Conservation (phyloP, 2,888 invertebrate species). For the Parasteatoda lunata region DNA sequence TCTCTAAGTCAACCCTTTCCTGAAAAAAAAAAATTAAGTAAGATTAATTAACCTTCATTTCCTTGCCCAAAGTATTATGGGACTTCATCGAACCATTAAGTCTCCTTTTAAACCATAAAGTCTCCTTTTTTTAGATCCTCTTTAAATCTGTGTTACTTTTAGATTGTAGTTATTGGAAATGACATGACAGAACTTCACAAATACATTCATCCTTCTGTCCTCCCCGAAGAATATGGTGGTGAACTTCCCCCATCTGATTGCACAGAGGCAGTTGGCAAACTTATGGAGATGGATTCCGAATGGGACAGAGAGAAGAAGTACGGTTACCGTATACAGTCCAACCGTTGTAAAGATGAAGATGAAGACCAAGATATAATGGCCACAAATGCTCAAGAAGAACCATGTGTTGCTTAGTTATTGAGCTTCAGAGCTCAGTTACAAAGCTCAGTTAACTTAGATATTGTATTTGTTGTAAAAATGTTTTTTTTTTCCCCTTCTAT, state of each 20-base stretch:
- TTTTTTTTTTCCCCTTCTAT: no score
- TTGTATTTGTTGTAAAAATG: no score
- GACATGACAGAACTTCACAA: constrained; percentile 54
- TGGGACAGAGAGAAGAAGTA: constrained; percentile 33
- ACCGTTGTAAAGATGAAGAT: constrained; percentile 30
- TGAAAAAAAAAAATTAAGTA: no score
- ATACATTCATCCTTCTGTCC: constrained; percentile 52
- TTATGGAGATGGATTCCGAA: constrained; percentile 40
- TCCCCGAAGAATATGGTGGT: constrained; percentile 59
- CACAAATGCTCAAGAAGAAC: constrained; percentile 13
- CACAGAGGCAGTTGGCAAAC: constrained; percentile 29
- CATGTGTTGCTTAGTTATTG: constrained; percentile 32
- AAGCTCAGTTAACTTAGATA: no score
- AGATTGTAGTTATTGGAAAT: constrained; percentile 53
- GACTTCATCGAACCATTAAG: no score
- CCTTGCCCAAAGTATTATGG: no score
- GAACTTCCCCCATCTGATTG: constrained; percentile 39
- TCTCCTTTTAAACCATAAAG: no score
- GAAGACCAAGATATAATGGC: constrained; percentile 21
- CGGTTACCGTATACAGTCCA: constrained; percentile 14
- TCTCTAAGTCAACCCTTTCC: no score
- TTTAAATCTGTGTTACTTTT: background rate
- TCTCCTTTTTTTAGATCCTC: no score
- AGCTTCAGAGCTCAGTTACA: background rate
- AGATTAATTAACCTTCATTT: no score